A percentile compares a stretch with the other conserved stretches of the same genome.
phyloP scores from a whole-genome alignment of 2,797 vertebrate genomes.

The Taeniopygia guttata region DNA sequence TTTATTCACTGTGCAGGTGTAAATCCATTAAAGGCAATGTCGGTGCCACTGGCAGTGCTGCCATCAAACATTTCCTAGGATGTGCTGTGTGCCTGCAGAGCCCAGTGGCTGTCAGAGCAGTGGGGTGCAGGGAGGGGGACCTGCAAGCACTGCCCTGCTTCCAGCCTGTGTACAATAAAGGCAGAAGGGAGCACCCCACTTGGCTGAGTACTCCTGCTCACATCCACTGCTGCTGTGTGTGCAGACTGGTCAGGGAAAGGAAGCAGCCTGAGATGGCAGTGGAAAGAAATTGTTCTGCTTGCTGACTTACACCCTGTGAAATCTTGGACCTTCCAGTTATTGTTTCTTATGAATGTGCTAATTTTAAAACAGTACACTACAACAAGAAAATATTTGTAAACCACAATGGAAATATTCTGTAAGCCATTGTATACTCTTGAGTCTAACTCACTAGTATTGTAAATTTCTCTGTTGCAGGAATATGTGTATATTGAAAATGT shows the following conservation, averaged over 20 bases:
- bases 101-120: not conserved
- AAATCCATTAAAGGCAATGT: not conserved
- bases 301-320: not conserved
- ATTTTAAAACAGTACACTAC: not conserved
- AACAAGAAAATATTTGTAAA: not conserved
- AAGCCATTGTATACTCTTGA: not conserved
- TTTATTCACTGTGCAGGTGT: not conserved
- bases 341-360: not conserved
- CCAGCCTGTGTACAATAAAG: not conserved
- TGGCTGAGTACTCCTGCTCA: not conserved
- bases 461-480: not conserved
- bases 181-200: not conserved
- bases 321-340: not conserved
- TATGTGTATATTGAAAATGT: not conserved
- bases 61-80: not conserved
- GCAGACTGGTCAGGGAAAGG: not conserved
- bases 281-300: not conserved
- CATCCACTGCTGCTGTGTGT: not conserved
- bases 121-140: fast-evolving
- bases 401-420: not conserved
- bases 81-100: not conserved
- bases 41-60: fast-evolving
- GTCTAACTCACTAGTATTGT: not conserved
- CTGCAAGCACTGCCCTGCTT: not conserved
- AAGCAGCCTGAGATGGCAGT: not conserved